Base-by-base conservation (phyloP, 2,888 invertebrate species). In the Chloroclysta siterata region DNA sequence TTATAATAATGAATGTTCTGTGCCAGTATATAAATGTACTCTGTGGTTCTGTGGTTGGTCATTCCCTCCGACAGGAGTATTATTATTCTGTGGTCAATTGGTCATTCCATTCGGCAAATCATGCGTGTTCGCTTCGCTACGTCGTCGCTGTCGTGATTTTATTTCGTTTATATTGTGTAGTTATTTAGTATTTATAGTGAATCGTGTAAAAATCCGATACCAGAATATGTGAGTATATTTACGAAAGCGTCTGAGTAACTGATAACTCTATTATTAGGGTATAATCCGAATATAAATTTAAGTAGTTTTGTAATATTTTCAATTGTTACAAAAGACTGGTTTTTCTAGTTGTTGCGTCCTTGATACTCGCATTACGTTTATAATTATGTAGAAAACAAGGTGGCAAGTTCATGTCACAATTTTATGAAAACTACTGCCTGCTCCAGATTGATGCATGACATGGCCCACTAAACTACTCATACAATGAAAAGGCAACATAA, bases 281-380 rank as follows among this genome's bases (percentile, higher is more conserved):
- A 46, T 39, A 10, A 39, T 53, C 17, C n/a, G 22, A 39, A 10
- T 10, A n/a, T 28, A 58, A 59, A 41, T 39, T 50, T 5, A 46
- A 72, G 36, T 11, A 79, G 72, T 74, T 72, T 74, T 72, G 71
- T 69, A 78, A 53, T 33, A 57, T 48, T 64, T 42, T 42, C 22
- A 10, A 78, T 80, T 83, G 77, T 72, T 75, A 68, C 75, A 73
- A 67, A 67, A 82, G 86, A 88, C 87, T 71, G 81, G 87, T 87
- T 87, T 86, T 83, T 76, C 82, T 76, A 78, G 77, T 79, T 72
- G 68, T 69, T 68, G 63, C 69, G 86, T 83, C 86, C 85, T 87
- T 88, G 85, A 76, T 74, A 67, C 58, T 78, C 75, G 73, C 71
- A 63, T 76, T 79, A 84, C 79, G 79, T 72, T 78, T 55, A 68